A percentile compares a stretch with the other conserved stretches of the same genome.
These are phyloP conservation scores for Gracilinanus agilis DNA, from an alignment of 2,113 vertebrate genomes.

Conservation along the genomic window DNA sequence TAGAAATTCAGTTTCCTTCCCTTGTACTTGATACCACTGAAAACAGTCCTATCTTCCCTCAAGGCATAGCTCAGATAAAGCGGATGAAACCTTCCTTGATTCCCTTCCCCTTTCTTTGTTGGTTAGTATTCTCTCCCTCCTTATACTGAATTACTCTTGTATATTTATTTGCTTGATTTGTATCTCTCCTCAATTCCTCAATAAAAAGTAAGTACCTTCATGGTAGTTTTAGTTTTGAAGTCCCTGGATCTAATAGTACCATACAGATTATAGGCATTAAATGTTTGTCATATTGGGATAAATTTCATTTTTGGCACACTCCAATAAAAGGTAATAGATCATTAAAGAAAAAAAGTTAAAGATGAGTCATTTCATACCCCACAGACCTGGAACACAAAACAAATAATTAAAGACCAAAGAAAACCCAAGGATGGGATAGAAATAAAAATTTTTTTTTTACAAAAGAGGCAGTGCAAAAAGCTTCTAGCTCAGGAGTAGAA, in stretches of 20 bases:
- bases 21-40: too few relatives aligned
- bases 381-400: not conserved
- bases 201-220: not conserved
- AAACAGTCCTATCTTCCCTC: too few relatives aligned
- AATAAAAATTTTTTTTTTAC: not conserved
- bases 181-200: not conserved
- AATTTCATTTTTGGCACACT: not conserved
- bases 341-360: conserved; percentile 16
- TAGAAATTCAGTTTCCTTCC: too few relatives aligned
- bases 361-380: not conserved
- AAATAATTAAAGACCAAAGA: not conserved
- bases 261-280: not conserved
- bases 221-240: not conserved
- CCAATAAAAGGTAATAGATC: not conserved
- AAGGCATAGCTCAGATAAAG: not conserved
- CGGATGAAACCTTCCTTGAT: not conserved
- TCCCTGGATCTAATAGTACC: not conserved
- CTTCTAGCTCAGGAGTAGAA: not conserved
- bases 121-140: not conserved
- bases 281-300: not conserved
- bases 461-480: not conserved
- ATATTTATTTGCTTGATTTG: not conserved
- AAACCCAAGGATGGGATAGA: not conserved
- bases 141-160: not conserved
- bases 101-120: not conserved